Evolutionary conservation across 1,140 invertebrate species (phyloP).

Genomic region (Samia ricini): DNA sequence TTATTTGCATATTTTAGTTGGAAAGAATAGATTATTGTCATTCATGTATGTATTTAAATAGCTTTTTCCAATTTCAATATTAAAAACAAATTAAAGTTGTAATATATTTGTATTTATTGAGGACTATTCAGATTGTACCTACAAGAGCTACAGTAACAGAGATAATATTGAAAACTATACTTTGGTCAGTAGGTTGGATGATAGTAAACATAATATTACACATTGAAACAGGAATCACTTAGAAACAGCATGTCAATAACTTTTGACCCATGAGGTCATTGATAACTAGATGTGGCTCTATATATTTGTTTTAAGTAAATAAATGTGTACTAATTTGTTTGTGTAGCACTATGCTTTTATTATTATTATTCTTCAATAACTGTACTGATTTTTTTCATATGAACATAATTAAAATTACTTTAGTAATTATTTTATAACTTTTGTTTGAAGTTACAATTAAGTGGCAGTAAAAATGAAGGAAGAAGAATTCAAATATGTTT

Average conservation of each 20-base stretch:
- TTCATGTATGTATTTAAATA: no score
- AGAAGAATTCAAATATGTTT: conserved; percentile 59
- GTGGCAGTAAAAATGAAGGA: conserved; percentile 44
- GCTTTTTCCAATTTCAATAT: no score
- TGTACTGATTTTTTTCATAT: background rate
- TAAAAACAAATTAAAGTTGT: no score
- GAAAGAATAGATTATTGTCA: no score
- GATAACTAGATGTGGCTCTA: background rate
- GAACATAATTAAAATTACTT: background rate
- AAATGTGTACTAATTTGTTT: conserved; percentile 11
- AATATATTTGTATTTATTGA: no score
- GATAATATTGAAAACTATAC: background rate
- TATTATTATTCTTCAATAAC: background rate
- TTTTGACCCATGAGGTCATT: conserved; percentile 22
- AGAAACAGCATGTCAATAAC: conserved; percentile 22
- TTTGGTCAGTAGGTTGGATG: background rate
- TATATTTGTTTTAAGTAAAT: conserved; percentile 18
- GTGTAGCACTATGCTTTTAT: background rate
- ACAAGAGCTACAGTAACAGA: background rate
- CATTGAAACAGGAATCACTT: background rate
- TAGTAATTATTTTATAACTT: background rate
- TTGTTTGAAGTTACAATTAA: background rate
- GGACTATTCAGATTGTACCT: no score
- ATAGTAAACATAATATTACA: background rate
- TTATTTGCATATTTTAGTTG: no score